Evolutionary conservation across 2,888 invertebrate species (phyloP).

Genomic region (Luperina nickerlii): DNA sequence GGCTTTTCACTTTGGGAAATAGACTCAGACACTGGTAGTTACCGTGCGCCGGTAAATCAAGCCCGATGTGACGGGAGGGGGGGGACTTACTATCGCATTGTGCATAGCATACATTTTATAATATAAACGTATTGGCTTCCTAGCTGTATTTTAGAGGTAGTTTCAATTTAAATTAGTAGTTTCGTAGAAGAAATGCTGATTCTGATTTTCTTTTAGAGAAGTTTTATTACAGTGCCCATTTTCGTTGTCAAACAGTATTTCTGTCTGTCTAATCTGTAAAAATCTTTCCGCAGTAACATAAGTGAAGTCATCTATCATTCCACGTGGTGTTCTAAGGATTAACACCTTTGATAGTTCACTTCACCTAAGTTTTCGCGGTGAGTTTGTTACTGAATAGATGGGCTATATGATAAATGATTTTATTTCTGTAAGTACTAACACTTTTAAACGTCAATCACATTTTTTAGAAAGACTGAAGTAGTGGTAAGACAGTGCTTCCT

Average conservation of each 20-base stretch:
- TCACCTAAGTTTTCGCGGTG: too few species aligned
- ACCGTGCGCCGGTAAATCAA: conserved; percentile 44
- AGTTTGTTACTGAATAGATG: too few species aligned
- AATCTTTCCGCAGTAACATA: too few species aligned
- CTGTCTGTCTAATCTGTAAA: too few species aligned
- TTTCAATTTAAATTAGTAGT: conserved; percentile 9
- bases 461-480: too few species aligned
- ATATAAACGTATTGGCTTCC: conserved; percentile 31
- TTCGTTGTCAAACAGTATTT: background rate
- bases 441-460: too few species aligned
- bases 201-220: background rate
- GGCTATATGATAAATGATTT: too few species aligned
- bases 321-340: background rate
- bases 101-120: conserved; percentile 45
- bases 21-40: conserved; percentile 12
- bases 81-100: conserved; percentile 34
- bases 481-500: too few species aligned
- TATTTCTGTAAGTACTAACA: too few species aligned
- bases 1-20: conserved; percentile 21
- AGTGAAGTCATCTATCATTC: too few species aligned
- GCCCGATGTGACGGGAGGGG: conserved; percentile 29
- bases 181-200: background rate
- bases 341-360: too few species aligned
- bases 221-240: background rate
- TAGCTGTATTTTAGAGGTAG: background rate